Conservation (phyloP, 53 echinoderm and acorn worm genomes). For the Hippasteria phrygiana region DNA sequence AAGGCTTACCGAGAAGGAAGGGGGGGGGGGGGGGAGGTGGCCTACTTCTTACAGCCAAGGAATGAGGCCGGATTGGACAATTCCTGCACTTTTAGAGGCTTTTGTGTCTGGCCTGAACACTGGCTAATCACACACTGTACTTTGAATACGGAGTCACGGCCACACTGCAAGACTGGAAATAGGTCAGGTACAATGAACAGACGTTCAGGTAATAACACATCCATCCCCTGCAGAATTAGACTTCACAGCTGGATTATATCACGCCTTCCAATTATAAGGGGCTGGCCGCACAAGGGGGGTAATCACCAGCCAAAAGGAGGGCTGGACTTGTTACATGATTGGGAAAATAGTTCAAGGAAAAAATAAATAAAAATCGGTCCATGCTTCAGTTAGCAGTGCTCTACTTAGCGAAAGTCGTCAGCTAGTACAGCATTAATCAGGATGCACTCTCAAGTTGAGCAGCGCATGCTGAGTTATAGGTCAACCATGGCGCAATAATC, state of each 20-base stretch:
- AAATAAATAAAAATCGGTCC: conserved; percentile 9
- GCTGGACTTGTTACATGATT: conserved; percentile 26
- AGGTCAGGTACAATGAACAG: conserved; percentile 52
- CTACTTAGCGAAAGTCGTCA: not conserved
- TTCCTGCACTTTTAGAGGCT: conserved; percentile 41
- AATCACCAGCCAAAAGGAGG: conserved; percentile 3
- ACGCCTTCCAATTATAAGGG: conserved; percentile 21
- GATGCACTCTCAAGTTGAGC: not conserved
- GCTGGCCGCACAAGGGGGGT: not conserved
- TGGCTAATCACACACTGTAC: conserved; percentile 48
- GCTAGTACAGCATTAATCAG: conserved; percentile 33
- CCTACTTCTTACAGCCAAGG: conserved; percentile 43
- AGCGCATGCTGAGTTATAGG: conserved; percentile 31
- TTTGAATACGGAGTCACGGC: conserved; percentile 56
- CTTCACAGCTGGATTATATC: conserved; percentile 38
- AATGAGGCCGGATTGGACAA: conserved; percentile 19
- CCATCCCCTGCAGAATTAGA: conserved; percentile 15
- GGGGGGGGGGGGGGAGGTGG: not conserved
- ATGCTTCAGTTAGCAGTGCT: conserved; percentile 32
- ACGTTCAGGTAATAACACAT: conserved; percentile 45
- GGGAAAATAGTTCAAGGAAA: not conserved
- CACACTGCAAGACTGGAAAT: conserved; percentile 27
- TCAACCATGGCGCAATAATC: conserved; percentile 29
- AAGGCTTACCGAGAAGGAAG: not conserved
- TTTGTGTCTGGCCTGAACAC: conserved; percentile 30